Evolutionary conservation across 2,888 invertebrate genomes (phyloP), one percentile per base, ranked within the genome.

Genomic region (Aplocera efformata): DNA sequence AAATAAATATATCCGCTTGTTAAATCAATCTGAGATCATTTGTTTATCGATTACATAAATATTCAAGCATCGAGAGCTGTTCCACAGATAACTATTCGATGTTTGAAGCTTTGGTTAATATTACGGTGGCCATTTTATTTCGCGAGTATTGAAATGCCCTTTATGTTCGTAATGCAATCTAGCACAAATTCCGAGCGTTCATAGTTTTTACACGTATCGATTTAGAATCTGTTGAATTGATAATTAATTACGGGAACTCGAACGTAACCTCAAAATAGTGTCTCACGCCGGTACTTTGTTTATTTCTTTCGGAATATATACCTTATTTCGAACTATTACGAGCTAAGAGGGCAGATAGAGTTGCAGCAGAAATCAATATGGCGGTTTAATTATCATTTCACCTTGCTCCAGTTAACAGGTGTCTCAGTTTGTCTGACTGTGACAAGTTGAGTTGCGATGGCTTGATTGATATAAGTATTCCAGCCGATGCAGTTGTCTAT

Each of bases 341-440:
- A 38, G 41, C 39, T 32, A 58, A 46, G 48, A 39, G 35, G 11
- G 29, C 30, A 53, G 32, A 25, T 29, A 29, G 31, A 40, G 42
- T 56, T 53, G 54, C 60, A 48, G 42, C 53, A 50, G 49, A 47
- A 67, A 62, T 71, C 63, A 60, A 66, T 71, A 76, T 70, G 63
- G 66, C 48, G 61, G 47, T 64, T 45, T 77, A 76, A 79, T 79
- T 79, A 80, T 63, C 61, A 67, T 72, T 72, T 78, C 67, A 76
- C 81, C 81, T 81, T 73, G 80, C 74, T 76, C 79, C 43, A 79
- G 63, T 70, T 79, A 68, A 51, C 67, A 72, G 67, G 67, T 70
- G 55, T 52, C 32, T 49, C 36, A 45, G 50, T 48, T 45, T 48
- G 42, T 45, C 33, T 42, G 39, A 25, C 32, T 46, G 40, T 49